Conservation (phyloP, 2,797 vertebrate species). For the Miichthys miiuy region DNA sequence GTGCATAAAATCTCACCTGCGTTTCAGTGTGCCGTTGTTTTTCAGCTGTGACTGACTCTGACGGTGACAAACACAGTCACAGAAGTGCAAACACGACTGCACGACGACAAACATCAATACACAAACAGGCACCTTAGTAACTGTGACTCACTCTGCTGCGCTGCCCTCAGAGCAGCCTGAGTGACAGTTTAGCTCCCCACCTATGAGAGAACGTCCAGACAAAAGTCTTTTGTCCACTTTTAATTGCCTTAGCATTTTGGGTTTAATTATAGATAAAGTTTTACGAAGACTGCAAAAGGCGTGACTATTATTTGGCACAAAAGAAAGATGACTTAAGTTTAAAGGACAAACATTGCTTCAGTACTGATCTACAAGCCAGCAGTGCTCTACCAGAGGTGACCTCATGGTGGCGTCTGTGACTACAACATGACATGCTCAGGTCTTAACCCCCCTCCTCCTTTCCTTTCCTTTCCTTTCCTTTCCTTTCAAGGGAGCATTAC, state of each 20-base stretch:
- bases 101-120: not conserved
- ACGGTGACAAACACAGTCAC: not conserved
- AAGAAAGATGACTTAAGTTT: not conserved
- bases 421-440: conserved; percentile 2
- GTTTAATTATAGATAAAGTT: not conserved
- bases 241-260: not conserved
- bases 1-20: not conserved
- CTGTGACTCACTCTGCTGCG: conserved; percentile 30
- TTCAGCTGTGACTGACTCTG: not conserved
- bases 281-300: not conserved
- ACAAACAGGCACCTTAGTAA: not conserved
- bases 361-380: not conserved
- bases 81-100: conserved; percentile 15
- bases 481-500: conserved; percentile 30
- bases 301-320: not conserved
- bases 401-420: conserved; percentile 64
- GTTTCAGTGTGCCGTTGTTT: not conserved
- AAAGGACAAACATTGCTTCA: not conserved
- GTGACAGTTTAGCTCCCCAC: conserved; percentile 2
- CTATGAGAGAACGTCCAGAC: not conserved
- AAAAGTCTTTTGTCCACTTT: not conserved
- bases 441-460: not conserved
- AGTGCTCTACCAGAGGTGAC: conserved; percentile 27
- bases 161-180: no score
- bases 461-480: not conserved